Conservation (phyloP, 2,113 vertebrate species). For the Seriola quinqueradiata region DNA sequence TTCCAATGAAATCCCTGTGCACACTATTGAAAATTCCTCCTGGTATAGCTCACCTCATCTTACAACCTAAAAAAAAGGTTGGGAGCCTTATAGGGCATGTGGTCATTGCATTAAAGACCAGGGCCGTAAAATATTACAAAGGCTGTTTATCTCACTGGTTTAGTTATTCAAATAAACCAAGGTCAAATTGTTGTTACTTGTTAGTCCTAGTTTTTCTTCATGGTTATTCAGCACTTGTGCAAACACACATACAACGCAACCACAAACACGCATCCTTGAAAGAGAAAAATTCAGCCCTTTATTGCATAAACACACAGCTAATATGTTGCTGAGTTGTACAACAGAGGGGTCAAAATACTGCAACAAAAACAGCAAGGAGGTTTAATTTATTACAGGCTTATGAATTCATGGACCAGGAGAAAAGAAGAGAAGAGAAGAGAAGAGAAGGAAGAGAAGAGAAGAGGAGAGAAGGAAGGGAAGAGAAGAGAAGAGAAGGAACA, state of each 20-base stretch:
- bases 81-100: background rate
- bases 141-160: background rate
- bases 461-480: background rate
- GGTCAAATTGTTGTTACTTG: background rate
- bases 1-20: slow-evolving; percentile 59
- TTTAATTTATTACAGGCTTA: background rate
- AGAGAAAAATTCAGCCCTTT: background rate
- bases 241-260: background rate
- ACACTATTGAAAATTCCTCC: slow-evolving; percentile 61
- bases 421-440: background rate
- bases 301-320: background rate
- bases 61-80: slow-evolving; percentile 4
- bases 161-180: slow-evolving; percentile 15
- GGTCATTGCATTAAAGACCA: background rate
- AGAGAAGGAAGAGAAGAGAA: background rate
- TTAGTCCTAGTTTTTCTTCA: too few species aligned
- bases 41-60: slow-evolving; percentile 34
- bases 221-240: background rate
- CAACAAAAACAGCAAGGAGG: background rate
- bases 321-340: background rate
- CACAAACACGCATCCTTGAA: background rate
- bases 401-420: background rate
- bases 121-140: background rate
- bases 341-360: background rate
- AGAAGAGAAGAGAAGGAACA: too few species aligned